Conservation (phyloP, 2,113 vertebrate species). For the Origma solitaria region DNA sequence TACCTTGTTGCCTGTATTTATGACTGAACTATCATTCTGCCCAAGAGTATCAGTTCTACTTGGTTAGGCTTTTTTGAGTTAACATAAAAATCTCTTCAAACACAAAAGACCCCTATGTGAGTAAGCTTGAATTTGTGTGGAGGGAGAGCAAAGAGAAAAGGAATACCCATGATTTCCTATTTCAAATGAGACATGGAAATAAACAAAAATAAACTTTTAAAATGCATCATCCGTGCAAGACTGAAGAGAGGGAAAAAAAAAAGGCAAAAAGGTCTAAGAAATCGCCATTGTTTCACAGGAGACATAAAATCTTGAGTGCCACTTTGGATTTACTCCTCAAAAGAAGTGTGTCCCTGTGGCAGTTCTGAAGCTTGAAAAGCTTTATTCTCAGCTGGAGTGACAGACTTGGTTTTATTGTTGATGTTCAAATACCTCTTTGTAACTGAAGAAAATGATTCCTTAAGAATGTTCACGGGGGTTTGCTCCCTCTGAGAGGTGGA, state of each 20-base stretch:
- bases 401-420: slow-evolving; percentile 2
- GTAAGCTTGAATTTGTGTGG: background rate
- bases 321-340: slow-evolving; percentile 20
- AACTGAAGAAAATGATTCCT: background rate
- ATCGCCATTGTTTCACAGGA: background rate
- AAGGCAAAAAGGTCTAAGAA: background rate
- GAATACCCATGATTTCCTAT: background rate
- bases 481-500: background rate
- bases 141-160: background rate
- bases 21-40: background rate
- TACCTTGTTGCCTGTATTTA: background rate
- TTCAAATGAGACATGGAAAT: background rate
- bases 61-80: background rate
- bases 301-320: background rate
- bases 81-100: background rate
- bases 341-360: background rate
- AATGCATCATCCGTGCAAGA: background rate
- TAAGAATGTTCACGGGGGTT: background rate
- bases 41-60: background rate
- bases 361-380: slow-evolving; percentile 11
- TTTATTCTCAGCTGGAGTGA: slow-evolving; percentile 40
- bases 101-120: background rate
- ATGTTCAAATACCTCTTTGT: slow-evolving; percentile 27
- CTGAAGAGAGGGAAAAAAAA: rapidly evolving
- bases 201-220: background rate